Conservation (phyloP, 2,113 vertebrate species). For the Brevimyrus niger region DNA sequence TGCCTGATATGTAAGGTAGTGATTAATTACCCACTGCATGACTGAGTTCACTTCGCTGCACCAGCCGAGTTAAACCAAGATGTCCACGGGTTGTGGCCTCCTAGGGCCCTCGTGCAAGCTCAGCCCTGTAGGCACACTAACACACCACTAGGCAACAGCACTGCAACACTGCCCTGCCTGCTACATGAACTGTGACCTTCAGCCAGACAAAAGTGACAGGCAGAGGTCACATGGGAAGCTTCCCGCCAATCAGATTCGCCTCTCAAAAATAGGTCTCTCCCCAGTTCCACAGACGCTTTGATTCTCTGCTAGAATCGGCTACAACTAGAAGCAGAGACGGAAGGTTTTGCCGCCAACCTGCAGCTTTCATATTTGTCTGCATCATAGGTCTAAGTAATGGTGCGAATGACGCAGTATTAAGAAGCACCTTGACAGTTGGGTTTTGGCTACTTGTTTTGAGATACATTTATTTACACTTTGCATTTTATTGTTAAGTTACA, state of each 20-base stretch:
- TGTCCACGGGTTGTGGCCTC: neutral
- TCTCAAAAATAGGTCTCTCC: neutral
- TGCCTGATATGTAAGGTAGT: neutral
- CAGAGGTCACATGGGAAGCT: neutral
- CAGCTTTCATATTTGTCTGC: slow-evolving; percentile 28
- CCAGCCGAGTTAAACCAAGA: neutral
- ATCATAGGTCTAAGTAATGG: slow-evolving; percentile 35
- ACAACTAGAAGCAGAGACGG: neutral
- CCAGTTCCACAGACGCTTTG: neutral
- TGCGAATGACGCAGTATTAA: slow-evolving; percentile 26
- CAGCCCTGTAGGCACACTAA: neutral
- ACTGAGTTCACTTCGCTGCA: neutral
- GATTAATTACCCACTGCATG: neutral
- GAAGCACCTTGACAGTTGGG: slow-evolving; percentile 41
- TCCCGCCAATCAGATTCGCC: neutral
- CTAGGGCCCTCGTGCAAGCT: neutral
- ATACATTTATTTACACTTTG: slow-evolving; percentile 7
- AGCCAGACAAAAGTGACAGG: neutral
- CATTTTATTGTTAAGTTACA: neutral
- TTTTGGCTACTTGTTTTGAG: slow-evolving; percentile 21
- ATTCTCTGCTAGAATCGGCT: neutral
- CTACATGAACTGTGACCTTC: neutral
- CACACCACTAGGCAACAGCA: neutral
- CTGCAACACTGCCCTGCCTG: neutral
- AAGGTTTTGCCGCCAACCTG: neutral